Evolutionary conservation across 2,797 vertebrate species (phyloP).

Genomic region (Enteromius unitaeniatus): DNA sequence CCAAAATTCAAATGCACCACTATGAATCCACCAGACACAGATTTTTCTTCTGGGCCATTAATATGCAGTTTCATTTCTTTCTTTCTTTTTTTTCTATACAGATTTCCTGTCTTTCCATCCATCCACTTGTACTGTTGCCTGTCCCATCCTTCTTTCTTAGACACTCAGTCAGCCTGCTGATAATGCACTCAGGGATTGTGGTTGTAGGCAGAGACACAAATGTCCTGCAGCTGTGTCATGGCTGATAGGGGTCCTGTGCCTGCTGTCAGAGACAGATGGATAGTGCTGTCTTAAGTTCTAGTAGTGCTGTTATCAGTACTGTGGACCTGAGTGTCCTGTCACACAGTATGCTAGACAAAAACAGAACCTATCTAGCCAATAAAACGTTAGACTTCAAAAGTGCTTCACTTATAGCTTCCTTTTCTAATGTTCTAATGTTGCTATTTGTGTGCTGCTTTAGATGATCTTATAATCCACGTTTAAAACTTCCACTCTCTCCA

Average conservation of each 20-base stretch:
- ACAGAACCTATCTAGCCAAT: constrained; percentile 14
- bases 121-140: not conserved
- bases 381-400: not conserved
- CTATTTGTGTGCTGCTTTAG: constrained; percentile 3
- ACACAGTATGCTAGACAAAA: constrained; percentile 26
- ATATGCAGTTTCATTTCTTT: not conserved
- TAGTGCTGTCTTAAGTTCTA: constrained; percentile 41
- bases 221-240: constrained; percentile 31
- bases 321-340: constrained; percentile 4
- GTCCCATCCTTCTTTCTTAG: constrained; percentile 2
- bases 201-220: constrained; percentile 21
- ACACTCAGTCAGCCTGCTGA: constrained; percentile 17
- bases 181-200: constrained; percentile 30
- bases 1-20: constrained; percentile 38
- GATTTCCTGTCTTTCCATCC: constrained; percentile 10
- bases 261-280: constrained; percentile 42
- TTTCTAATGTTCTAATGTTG: constrained; percentile 13
- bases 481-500: constrained; percentile 6
- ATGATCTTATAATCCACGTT: not conserved
- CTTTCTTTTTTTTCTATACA: not conserved
- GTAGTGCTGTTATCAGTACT: constrained; percentile 34
- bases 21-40: not conserved
- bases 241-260: constrained; percentile 31
- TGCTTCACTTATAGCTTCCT: not conserved
- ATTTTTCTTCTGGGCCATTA: not conserved